phyloP scores from a whole-genome alignment of 92 coral and sea anemone genomes.

The Heteractis magnifica region DNA sequence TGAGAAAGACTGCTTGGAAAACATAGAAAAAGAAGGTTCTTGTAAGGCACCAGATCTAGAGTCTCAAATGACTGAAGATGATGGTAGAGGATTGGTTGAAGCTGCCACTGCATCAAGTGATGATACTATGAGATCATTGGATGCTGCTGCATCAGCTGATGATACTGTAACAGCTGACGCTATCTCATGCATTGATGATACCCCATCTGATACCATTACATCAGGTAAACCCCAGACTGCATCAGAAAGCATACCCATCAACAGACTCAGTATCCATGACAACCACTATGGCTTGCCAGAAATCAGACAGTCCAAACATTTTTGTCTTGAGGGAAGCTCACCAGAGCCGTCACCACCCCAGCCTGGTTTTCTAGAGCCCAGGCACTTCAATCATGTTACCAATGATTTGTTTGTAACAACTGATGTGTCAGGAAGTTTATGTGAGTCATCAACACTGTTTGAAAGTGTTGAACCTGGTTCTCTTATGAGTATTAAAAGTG shows the following conservation, averaged over 20 bases:
- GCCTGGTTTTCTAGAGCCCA: not conserved
- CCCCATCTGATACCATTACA: not conserved
- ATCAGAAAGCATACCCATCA: slow-evolving; percentile 27
- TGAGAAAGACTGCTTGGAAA: not conserved
- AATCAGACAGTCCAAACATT: not conserved
- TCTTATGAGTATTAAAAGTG: slow-evolving; percentile 46
- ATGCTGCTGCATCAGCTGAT: not conserved
- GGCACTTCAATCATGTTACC: not conserved
- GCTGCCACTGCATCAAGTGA: not conserved
- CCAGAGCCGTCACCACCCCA: slow-evolving; percentile 35
- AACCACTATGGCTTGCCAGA: slow-evolving; percentile 30
- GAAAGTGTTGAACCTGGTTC: slow-evolving; percentile 43
- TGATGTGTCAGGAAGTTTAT: slow-evolving; percentile 30
- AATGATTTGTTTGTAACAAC: slow-evolving; percentile 31
- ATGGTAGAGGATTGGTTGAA: not conserved
- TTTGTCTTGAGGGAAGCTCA: slow-evolving; percentile 19
- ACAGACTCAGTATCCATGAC: slow-evolving; percentile 17
- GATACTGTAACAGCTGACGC: not conserved
- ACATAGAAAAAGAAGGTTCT: not conserved
- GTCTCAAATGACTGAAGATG: not conserved
- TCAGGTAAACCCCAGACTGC: not conserved
- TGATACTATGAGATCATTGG: not conserved
- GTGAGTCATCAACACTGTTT: slow-evolving; percentile 8
- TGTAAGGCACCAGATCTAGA: not conserved
- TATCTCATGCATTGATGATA: not conserved